Evolutionary conservation across 2,113 vertebrate species (phyloP), one percentile per base, ranked within the genome.

Genomic region (Onychostruthus taczanowskii): DNA sequence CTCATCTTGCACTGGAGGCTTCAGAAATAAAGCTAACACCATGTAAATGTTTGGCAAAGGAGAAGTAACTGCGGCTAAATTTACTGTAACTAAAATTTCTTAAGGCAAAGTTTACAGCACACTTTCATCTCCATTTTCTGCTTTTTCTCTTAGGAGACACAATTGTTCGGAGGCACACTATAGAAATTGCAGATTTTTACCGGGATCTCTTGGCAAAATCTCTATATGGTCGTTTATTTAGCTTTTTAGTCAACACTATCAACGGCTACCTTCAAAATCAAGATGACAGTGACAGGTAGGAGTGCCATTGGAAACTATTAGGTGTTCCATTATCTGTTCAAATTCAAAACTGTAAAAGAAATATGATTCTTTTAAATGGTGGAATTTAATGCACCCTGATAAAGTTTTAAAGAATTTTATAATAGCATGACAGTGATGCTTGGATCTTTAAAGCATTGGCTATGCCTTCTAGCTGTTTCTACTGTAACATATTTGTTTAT

Each of bases 121-220:
- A 16, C 27, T 77, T 89, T 56, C 46, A 85, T 67, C 44, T 94
- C 70, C 27, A 13, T 56, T 92, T 86, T 89, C 49, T 91, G 30
- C 47, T 87, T 93, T n/a, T 63, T 56, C 1, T 85, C 77, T 33
- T 90, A 99, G 99, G 99, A 92, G 99, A 99, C 64, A 93, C 97
- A 86, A 98, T 99, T 84, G 98, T 98, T 39, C 98, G 98, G 15
- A 98, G 98, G 43, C 98, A 99, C 82, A 98, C 98, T 2, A 94
- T 98, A 72, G 98, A 98, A 81, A 98, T 98, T 89, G 99, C 99
- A 52, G 98, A 98, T 68, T 98, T 98, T 92, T 98, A 98, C 96
- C 98, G 98, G 52, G 99, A 99, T 91, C 98, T 99, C 68, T 95
- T 99, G 62, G 98, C 98, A 79, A 99, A 99, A 97, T 97, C 99